Evolutionary conservation across 2,113 vertebrate genomes (phyloP), one percentile per base, ranked within the genome.

Genomic region (Psammodynastes pulverulentus): DNA sequence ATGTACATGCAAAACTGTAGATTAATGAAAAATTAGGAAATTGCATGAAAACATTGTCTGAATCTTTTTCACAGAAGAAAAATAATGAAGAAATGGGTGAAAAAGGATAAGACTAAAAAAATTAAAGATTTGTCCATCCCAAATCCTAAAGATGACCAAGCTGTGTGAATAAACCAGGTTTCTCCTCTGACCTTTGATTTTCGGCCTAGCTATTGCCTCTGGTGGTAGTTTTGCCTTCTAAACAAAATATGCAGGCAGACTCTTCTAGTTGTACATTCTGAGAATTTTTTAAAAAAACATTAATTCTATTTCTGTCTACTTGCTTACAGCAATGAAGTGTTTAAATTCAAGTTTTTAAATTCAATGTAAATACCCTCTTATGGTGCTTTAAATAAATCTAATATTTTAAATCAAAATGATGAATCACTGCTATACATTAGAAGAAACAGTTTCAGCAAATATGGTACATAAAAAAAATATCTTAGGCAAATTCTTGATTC

Each of bases 391-490:
- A 96, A 95, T 95, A 97, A 97, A 88, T 94, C 92, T 91, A 95
- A 93, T 89, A 26, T 93, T 96, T 97, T 96, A 97, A 96, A 96
- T 97, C 94, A 96, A 90, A 95, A 95, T 96, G 97, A 97, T 97
- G 96, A 97, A 97, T 97, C 54, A 94, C 95, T 95, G 67, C 93
- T 95, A 96, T 96, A 96, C 95, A 97, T 97, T 97, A 95, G 95
- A 96, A 97, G 54, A 93, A 95, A 94, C 43, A 1, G 0, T 96
- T 97, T 97, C 94, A 96, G 95, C 94, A 95, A 93, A 93, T 97
- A 96, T 97, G 96, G 93, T 92, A 93, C 87, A 92, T 56, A 8
- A 91, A 96, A 97, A 91, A 95, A 88, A 39, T 95, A 95, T 97
- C 97, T 95, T 96, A 96, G 95, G 95, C 94, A 96, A 94, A 96